Base-by-base conservation (phyloP, 2,797 vertebrate genomes). In the Gastrophryne carolinensis region DNA sequence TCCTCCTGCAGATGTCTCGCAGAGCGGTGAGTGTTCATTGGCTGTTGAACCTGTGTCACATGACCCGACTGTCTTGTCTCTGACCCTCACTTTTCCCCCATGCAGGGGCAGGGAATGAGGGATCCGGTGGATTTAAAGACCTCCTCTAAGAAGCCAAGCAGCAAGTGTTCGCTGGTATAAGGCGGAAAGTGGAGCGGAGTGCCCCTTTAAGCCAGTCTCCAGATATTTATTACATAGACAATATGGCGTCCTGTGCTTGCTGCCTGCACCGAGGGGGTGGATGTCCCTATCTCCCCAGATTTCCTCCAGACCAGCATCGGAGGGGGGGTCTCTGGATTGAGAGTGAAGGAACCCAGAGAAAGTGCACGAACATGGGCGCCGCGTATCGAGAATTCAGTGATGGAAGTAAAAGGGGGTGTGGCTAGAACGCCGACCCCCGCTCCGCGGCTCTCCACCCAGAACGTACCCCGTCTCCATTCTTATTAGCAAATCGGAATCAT, bases 1-100 rank as follows among this genome's bases (percentile, higher is more conserved):
- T 97, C 81, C 87, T 97, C 78, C 87, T 92, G 79, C 95, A 91
- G 84, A 87, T 87, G 72, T 89, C 65, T 83, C 92, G 87, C 83
- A 93, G 92, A 84, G 39, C 83, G 70, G 93, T 94, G 78, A 87
- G 90, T 87, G 32, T 1, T 5, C 1, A 12, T 23, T 44, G 58
- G 12, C 29, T 1, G 5, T 6, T 30, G 8, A n/a, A n/a, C n/a
- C n/a, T n/a, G n/a, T n/a, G 15, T 4, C 12, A 24, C 9, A 2
- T 12, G 1, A 26, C 19, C 39, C 53, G 17, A 3, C 4, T 4
- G 10, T 61, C 8, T 35, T 1, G 1, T 4, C 1, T 32, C 52
- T 65, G 54, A 41, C 47, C 3, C 8, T 24, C 13, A 4, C 29
- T 17, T n/a, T 24, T 37, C 4, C 15, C 1, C n/a, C 27, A 68